Evolutionary conservation across 1,140 invertebrate genomes (phyloP).

Genomic region (Ceratina australensis): DNA sequence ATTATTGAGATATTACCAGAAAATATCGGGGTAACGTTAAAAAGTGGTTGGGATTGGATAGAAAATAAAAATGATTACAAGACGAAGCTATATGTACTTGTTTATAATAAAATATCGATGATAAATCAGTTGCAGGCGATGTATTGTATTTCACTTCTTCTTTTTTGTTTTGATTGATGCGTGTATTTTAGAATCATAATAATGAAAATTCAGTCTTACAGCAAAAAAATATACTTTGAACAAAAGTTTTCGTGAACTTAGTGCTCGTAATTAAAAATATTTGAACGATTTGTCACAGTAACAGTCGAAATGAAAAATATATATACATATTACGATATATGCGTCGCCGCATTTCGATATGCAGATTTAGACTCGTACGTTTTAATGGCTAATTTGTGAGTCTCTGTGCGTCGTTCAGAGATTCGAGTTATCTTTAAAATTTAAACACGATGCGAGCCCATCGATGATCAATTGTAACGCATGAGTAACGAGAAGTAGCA

Average conservation of each 20-base stretch:
- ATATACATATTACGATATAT: constrained; percentile 35
- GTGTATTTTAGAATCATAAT: background rate
- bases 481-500: constrained; percentile 24
- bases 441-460: constrained; percentile 18
- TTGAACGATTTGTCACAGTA: background rate
- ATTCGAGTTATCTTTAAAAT: constrained; percentile 6
- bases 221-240: constrained; percentile 7
- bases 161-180: background rate
- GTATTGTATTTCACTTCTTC: background rate
- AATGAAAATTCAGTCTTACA: constrained; percentile 49
- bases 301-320: constrained; percentile 24
- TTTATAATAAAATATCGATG: constrained; percentile 44
- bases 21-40: constrained; percentile 55
- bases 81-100: constrained; percentile 21
- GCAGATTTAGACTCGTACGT: constrained; percentile 35
- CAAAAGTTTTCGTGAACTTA: constrained; percentile 4
- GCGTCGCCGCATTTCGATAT: constrained; percentile 34
- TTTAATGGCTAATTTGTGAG: constrained; percentile 21
- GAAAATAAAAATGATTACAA: constrained; percentile 54
- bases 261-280: background rate
- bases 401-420: constrained; percentile 46
- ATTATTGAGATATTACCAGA: constrained; percentile 54
- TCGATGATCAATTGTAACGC: constrained; percentile 4
- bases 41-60: constrained; percentile 49
- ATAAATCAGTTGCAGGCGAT: constrained; percentile 29